Evolutionary conservation across 1,140 invertebrate genomes (phyloP).

Genomic region (Spodoptera frugiperda): DNA sequence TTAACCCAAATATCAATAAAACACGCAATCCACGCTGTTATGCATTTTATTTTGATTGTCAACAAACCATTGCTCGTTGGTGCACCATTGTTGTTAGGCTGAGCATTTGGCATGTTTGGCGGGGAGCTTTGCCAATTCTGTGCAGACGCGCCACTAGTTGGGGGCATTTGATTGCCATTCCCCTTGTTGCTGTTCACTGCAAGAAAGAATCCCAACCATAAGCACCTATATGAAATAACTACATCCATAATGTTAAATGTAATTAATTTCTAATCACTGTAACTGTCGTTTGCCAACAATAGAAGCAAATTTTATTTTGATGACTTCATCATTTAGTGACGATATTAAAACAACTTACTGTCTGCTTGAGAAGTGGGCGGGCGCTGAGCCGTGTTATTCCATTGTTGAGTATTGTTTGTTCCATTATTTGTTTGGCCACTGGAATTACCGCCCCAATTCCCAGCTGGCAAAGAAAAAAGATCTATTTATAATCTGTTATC

Average conservation of each 20-base stretch:
- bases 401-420: conserved; percentile 87
- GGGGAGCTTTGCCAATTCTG: conserved; percentile 79
- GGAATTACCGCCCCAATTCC: conserved; percentile 86
- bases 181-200: conserved; percentile 83
- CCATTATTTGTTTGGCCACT: conserved; percentile 85
- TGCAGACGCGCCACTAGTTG: conserved; percentile 73
- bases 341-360: conserved; percentile 75
- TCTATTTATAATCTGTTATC: conserved; percentile 47
- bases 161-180: conserved; percentile 77
- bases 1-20: not conserved
- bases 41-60: conserved; percentile 39
- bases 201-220: conserved; percentile 55
- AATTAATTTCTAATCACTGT: conserved; percentile 43
- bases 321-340: conserved; percentile 47
- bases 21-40: not conserved
- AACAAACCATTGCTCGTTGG: conserved; percentile 76
- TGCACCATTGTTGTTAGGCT: conserved; percentile 81
- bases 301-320: conserved; percentile 48
- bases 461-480: conserved; percentile 73
- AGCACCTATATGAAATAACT: conserved; percentile 41
- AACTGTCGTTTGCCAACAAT: conserved; percentile 51
- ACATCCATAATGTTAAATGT: conserved; percentile 25
- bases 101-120: conserved; percentile 80
- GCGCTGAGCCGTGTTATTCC: conserved; percentile 87
- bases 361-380: conserved; percentile 86